phyloP scores from a whole-genome alignment of 2,797 vertebrate genomes.

The Melanotaenia pygmaea region DNA sequence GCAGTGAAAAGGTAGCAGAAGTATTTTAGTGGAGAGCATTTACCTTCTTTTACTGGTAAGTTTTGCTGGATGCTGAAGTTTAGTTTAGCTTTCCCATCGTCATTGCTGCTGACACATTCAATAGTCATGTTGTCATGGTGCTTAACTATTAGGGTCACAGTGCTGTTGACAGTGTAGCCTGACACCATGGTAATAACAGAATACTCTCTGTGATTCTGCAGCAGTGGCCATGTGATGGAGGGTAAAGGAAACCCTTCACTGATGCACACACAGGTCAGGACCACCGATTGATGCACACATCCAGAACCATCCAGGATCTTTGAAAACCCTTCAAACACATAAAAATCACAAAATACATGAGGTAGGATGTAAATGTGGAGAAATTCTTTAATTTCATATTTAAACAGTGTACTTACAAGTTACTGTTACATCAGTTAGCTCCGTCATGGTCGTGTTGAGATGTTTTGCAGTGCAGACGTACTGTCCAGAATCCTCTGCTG shows the following conservation, averaged over 20 bases:
- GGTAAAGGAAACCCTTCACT: too few relatives aligned
- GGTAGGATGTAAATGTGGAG: not conserved
- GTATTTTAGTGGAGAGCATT: not conserved
- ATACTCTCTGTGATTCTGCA: slow-evolving; percentile 34
- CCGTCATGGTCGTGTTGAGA: not conserved
- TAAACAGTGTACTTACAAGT: slow-evolving; percentile 60
- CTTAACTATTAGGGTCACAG: not conserved
- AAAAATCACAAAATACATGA: not conserved
- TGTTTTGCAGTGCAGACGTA: slow-evolving; percentile 54
- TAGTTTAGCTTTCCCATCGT: slow-evolving; percentile 5
- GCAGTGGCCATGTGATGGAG: not conserved
- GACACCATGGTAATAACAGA: slow-evolving; percentile 13
- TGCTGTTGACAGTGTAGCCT: slow-evolving; percentile 19
- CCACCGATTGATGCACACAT: slow-evolving; percentile 24
- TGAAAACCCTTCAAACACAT: not conserved
- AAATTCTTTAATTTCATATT: too few relatives aligned
- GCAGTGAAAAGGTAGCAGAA: not conserved
- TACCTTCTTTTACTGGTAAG: not conserved
- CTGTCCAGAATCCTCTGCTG: too few relatives aligned
- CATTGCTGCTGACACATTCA: slow-evolving; percentile 20
- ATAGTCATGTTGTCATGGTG: slow-evolving; percentile 31
- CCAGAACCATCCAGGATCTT: slow-evolving; percentile 28
- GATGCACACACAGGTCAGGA: too few relatives aligned
- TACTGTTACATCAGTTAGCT: slow-evolving; percentile 31
- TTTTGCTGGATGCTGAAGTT: not conserved